Conservation (phyloP, 2,888 invertebrate genomes). For the Cheilosia vulpina region DNA sequence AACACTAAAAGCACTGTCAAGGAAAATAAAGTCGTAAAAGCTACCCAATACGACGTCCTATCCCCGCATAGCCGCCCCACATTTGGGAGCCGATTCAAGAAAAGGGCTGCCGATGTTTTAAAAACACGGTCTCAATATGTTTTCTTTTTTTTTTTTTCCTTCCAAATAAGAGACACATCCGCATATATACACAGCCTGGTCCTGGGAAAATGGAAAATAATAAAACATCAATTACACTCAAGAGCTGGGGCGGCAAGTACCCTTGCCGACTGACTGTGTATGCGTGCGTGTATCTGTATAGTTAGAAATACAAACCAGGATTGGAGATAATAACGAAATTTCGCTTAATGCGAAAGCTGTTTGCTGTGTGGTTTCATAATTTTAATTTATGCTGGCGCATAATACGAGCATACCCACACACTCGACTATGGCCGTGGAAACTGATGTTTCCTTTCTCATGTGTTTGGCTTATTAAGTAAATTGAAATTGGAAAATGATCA, state of each 20-base stretch:
- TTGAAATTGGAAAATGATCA: conserved; percentile 72
- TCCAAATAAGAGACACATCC: conserved; percentile 37
- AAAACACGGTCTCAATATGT: conserved; percentile 69
- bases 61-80: not conserved
- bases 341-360: conserved; percentile 71
- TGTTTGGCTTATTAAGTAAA: conserved; percentile 66
- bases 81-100: conserved; percentile 60
- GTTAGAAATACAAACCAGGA: conserved; percentile 39
- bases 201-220: conserved; percentile 60
- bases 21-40: conserved; percentile 69
- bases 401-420: conserved; percentile 31
- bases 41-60: conserved; percentile 32
- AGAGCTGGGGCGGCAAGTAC: conserved; percentile 27
- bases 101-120: conserved; percentile 73
- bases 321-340: conserved; percentile 68
- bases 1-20: conserved; percentile 81
- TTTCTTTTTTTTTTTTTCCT: conserved; percentile 56
- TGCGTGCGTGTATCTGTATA: conserved; percentile 12
- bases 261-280: not conserved
- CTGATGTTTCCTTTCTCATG: conserved; percentile 64
- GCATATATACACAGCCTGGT: conserved; percentile 59
- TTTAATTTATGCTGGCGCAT: conserved; percentile 65
- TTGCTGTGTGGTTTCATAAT: conserved; percentile 72
- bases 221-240: conserved; percentile 73
- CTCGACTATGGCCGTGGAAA: conserved; percentile 18